Base-by-base conservation (phyloP, 2,888 invertebrate genomes). In the Eretmocerus hayati region DNA sequence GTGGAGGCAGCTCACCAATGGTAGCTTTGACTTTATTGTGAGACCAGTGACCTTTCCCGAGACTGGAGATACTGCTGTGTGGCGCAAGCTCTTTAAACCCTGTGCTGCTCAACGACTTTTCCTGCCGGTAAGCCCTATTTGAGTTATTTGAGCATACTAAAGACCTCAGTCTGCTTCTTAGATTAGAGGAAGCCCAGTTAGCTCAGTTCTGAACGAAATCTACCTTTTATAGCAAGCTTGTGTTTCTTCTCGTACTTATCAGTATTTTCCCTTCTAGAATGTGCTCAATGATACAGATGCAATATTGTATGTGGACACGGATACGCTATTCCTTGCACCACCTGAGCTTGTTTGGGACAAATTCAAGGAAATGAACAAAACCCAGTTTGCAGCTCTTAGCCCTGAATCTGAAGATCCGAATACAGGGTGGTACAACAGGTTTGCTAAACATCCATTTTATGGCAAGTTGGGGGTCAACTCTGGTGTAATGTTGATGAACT, bases 401-500 rank as follows among this genome's bases (percentile, higher is more conserved):
- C 83, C 90, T 0, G 95, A 96, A 72, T 88, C 90, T 70, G 94
- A 95, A 67, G 90, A 91, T 67, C 83, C 84, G n/a, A 87, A 87
- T 66, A 84, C 88, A 38, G 93, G 92, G 11, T 96, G 95, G 95
- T 96, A 96, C 70, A 91, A 92, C 63, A 77, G 94, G 57, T 95
- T 95, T 76, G 94, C 94, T 0, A 84, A 87, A 57, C 95, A 96
- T 77, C 95, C 96, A 0, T 96, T 84, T 69, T 94, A 90, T 78
- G 90, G 90, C 50, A 81, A 83, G 69, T 75, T 86, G 67, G 95
- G 95, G 50, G 81, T 96, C 0, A 96, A 96, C 74, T 94, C 95
- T 1, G 96, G 95, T 31, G 93, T 96, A 0, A 95, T 96, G 94
- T 72, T 96, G 42, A 96, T 96, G 95, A 94, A 96, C 72, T 75